Conservation (phyloP, 2,888 invertebrate genomes). For the Thymelicus lineola region DNA sequence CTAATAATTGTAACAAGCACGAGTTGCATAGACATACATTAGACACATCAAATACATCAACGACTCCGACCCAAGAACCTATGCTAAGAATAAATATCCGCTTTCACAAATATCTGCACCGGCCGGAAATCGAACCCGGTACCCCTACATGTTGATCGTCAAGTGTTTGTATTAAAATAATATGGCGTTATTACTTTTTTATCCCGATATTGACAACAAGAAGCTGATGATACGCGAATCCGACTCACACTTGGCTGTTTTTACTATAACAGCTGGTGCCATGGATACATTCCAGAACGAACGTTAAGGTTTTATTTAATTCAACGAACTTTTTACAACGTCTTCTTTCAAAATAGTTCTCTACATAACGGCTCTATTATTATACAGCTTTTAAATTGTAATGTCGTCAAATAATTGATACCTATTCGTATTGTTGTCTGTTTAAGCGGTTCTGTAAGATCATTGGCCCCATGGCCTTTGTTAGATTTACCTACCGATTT, state of each 20-base stretch:
- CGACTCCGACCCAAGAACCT: too few relatives aligned
- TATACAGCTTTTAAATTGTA: slow-evolving; percentile 50
- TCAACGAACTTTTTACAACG: slow-evolving; percentile 37
- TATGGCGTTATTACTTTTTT: too few relatives aligned
- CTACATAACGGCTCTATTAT: slow-evolving; percentile 56
- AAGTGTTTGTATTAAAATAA: too few relatives aligned
- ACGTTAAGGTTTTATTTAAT: slow-evolving; percentile 28
- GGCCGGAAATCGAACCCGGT: too few relatives aligned
- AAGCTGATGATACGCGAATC: neutral
- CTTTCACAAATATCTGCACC: too few relatives aligned
- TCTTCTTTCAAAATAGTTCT: slow-evolving; percentile 51
- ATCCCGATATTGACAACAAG: neutral
- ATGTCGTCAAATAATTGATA: slow-evolving; percentile 66
- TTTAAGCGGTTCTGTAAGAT: slow-evolving; percentile 65
- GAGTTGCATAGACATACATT: too few relatives aligned
- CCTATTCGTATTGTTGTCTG: slow-evolving; percentile 65
- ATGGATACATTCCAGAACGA: slow-evolving; percentile 19
- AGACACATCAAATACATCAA: too few relatives aligned
- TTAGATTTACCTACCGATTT: slow-evolving; percentile 60
- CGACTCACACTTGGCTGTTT: slow-evolving; percentile 48
- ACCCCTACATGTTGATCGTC: too few relatives aligned
- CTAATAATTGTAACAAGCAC: too few relatives aligned
- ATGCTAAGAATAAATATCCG: too few relatives aligned
- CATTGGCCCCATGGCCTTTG: slow-evolving; percentile 67
- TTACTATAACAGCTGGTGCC: neutral